Evolutionary conservation across 2,888 invertebrate species (phyloP).

Genomic region (Julus scanicus): DNA sequence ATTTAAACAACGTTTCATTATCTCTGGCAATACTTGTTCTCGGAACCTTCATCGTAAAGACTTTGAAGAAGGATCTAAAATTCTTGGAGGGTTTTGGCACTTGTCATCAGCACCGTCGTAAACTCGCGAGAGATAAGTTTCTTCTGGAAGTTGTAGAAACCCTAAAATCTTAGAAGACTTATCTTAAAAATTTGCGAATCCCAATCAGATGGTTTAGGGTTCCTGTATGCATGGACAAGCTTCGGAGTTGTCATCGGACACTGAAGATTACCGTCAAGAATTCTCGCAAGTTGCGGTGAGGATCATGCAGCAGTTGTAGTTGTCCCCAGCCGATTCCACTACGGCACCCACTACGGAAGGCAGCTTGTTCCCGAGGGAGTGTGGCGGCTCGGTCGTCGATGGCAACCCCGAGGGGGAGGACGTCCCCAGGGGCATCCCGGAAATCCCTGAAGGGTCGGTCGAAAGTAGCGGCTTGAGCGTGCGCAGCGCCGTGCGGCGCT

Average conservation of each 20-base stretch:
- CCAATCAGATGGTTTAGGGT: too few relatives aligned
- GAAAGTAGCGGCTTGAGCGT: neutral
- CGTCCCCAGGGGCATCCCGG: neutral
- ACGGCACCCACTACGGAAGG: slow-evolving; percentile 36
- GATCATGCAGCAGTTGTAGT: neutral
- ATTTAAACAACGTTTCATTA: neutral
- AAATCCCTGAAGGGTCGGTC: neutral
- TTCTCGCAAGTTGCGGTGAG: neutral
- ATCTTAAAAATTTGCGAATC: too few relatives aligned
- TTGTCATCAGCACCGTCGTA: too few relatives aligned
- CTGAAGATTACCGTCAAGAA: too few relatives aligned
- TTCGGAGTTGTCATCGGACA: too few relatives aligned
- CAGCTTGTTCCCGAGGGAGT: neutral
- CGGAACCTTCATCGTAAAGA: neutral
- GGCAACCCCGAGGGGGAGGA: neutral
- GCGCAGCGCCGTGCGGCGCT: slow-evolving; percentile 27
- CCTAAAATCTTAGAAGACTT: too few relatives aligned
- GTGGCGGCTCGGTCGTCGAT: neutral
- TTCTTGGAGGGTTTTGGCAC: too few relatives aligned
- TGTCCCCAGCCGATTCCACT: neutral
- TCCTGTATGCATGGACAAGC: too few relatives aligned
- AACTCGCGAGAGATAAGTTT: too few relatives aligned
- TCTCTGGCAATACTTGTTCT: neutral
- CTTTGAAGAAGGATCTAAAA: neutral
- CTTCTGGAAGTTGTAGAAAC: too few relatives aligned